These are phyloP conservation scores for Candidula unifasciata DNA, from an alignment of 2,888 invertebrate species.

Conservation along the genomic window DNA sequence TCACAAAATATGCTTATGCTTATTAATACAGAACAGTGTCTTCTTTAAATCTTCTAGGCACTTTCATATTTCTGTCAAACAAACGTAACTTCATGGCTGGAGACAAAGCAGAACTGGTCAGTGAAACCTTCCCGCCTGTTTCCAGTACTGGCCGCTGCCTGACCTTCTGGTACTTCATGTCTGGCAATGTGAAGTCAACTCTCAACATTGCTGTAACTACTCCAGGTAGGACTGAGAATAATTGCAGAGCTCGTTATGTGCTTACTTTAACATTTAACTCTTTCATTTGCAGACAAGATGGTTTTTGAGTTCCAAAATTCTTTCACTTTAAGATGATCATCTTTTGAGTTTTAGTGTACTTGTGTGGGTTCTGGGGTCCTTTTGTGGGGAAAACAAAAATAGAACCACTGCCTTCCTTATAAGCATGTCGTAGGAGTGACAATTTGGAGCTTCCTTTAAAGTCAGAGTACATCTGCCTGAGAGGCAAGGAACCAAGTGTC, in stretches of 20 bases:
- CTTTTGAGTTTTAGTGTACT: no score
- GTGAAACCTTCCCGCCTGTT: slow-evolving; percentile 54
- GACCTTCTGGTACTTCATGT: slow-evolving; percentile 68
- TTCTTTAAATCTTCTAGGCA: slow-evolving; percentile 51
- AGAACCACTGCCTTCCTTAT: no score
- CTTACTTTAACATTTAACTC: background rate
- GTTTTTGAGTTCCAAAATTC: no score
- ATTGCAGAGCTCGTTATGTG: background rate
- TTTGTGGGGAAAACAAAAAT: no score
- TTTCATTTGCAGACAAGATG: no score
- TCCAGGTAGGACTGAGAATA: slow-evolving; percentile 29
- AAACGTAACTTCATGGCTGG: slow-evolving; percentile 81
- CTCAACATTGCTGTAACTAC: slow-evolving; percentile 31
- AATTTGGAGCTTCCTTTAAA: no score
- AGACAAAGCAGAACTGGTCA: slow-evolving; percentile 78
- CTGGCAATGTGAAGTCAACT: slow-evolving; percentile 52
- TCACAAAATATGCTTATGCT: no score
- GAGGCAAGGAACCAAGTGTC: no score
- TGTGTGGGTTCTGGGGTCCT: no score
- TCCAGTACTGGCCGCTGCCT: slow-evolving; percentile 57
- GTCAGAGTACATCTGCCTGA: no score
- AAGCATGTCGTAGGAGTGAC: no score
- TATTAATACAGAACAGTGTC: background rate
- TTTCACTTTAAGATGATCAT: no score
- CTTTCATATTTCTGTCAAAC: slow-evolving; percentile 66